Base-by-base conservation (phyloP, 2,888 invertebrate genomes). In the Deilephila porcellus region DNA sequence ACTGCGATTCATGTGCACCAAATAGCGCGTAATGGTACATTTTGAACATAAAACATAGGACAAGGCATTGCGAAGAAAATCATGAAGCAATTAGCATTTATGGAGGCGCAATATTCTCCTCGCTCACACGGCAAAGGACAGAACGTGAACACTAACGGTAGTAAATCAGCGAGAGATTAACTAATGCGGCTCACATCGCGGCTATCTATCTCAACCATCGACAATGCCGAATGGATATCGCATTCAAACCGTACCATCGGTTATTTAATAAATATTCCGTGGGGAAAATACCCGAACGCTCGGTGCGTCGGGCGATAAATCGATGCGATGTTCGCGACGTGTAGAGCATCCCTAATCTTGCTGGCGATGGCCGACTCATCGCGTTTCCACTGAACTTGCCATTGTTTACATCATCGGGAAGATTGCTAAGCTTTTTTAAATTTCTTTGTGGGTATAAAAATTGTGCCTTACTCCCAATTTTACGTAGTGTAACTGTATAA, bases 261-360 rank as follows among this genome's bases (percentile, higher is more conserved):
- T 76, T 76, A 79, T 71, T 64, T 77, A 81, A 83, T 82, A 83
- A 83, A 73, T 82, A 85, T 83, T 83, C 81, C 80, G 82, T 80
- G 81, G 79, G 81, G 83, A 82, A 86, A 83, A 83, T 80, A 81
- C 80, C 72, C 82, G 76, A 83, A 82, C 79, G 80, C 77, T 75
- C 79, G 76, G 73, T 74, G 78, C 73, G 45, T 77, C 76, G 75
- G 73, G 82, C 82, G 84, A 83, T 85, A 83, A 86, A 86, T 86
- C 83, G 86, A 85, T 84, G 80, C 78, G 70, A 79, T 80, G 77
- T 74, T 78, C 80, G 78, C 77, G 78, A 85, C 85, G 85, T 82
- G 85, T 82, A 79, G 79, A 77, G 84, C 83, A 86, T 87, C 80
- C 74, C 53, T 83, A 85, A 86, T 85, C 74, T 78, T 76, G 78